These are phyloP conservation scores for Aphrophora alni DNA, from an alignment of 2,888 invertebrate species.

Conservation along the genomic window DNA sequence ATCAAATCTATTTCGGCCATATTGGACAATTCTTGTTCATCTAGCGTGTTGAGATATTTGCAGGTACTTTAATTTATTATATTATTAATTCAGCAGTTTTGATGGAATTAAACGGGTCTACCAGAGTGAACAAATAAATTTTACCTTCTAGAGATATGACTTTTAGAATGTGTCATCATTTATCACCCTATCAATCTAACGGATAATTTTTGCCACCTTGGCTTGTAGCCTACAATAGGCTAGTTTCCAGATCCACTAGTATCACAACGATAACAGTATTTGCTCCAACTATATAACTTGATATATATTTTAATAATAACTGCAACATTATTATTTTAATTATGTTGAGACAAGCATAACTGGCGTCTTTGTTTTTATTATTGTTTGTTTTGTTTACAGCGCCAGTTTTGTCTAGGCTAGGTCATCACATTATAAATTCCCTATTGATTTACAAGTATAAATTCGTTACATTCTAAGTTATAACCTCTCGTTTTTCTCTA, in stretches of 20 bases:
- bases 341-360: background rate
- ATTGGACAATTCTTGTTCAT: constrained; percentile 61
- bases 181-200: constrained; percentile 15
- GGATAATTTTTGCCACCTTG: constrained; percentile 56
- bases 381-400: background rate
- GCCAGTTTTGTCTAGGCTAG: background rate
- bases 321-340: background rate
- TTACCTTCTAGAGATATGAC: background rate
- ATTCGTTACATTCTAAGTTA: too few relatives aligned
- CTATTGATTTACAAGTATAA: background rate
- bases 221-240: constrained; percentile 46
- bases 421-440: background rate
- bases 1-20: constrained; percentile 56
- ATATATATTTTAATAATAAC: background rate
- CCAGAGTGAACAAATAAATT: background rate
- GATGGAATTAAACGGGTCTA: background rate
- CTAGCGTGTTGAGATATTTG: constrained; percentile 57
- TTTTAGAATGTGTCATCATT: constrained; percentile 2
- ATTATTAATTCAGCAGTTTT: background rate
- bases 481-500: too few relatives aligned
- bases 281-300: background rate
- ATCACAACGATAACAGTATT: background rate
- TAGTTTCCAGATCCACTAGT: constrained; percentile 7
- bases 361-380: background rate
- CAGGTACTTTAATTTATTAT: constrained; percentile 47